These are phyloP conservation scores for Spilosoma lubricipeda DNA, from an alignment of 2,888 invertebrate genomes.

Conservation along the genomic window DNA sequence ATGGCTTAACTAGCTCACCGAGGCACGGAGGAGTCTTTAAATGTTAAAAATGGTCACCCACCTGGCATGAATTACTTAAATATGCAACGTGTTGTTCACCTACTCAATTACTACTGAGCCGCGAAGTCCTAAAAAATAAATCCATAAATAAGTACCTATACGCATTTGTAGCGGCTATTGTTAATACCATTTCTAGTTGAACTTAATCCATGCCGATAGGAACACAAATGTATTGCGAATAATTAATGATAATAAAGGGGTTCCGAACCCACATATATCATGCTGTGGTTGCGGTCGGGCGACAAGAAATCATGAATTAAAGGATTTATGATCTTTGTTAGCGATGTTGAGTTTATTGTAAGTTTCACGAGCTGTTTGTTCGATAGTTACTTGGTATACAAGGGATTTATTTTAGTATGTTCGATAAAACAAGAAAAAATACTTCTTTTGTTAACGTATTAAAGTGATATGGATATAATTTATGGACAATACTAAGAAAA, in stretches of 20 bases:
- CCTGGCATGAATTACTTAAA: no score
- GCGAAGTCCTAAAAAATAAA: no score
- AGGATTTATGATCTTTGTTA: slow-evolving; percentile 44
- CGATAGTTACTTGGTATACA: not conserved
- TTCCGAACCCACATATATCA: slow-evolving; percentile 53
- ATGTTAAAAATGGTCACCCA: no score
- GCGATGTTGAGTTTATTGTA: slow-evolving; percentile 21
- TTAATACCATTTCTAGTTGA: slow-evolving; percentile 3
- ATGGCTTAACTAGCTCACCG: no score
- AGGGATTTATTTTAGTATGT: not conserved
- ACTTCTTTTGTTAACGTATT: not conserved
- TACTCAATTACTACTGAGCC: no score
- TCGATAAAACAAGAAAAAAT: not conserved
- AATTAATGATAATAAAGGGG: slow-evolving; percentile 54
- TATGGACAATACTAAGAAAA: no score
- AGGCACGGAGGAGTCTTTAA: no score
- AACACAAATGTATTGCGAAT: slow-evolving; percentile 40
- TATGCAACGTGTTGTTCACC: no score
- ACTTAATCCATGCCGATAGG: slow-evolving; percentile 6
- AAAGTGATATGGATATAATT: no score
- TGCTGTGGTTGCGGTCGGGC: slow-evolving; percentile 32
- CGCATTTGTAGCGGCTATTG: not conserved
- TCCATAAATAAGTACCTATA: not conserved
- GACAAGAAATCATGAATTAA: slow-evolving; percentile 59
- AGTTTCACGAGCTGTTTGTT: not conserved